Percentiles rank a stretch among this genome's conserved stretches.
Evolutionary conservation across 2,797 vertebrate species (phyloP).

Genomic region (Tauraco hartlaubi): DNA sequence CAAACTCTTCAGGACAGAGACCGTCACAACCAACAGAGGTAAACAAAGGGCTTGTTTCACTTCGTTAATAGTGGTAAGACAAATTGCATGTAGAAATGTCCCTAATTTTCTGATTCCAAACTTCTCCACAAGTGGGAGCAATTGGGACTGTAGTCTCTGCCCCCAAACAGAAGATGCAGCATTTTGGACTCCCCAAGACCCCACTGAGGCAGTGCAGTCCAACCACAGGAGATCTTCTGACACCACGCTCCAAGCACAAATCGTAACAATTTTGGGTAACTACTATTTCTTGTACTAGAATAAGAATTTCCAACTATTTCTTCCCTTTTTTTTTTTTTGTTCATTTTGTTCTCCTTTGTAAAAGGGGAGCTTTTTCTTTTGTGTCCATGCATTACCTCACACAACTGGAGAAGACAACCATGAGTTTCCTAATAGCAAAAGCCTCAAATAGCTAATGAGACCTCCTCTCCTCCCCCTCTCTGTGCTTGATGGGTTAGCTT

Average conservation of each 20-base stretch:
- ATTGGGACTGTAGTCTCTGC: not conserved
- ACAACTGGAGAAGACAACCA: not conserved
- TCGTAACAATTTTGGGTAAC: not conserved
- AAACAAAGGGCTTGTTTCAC: not conserved
- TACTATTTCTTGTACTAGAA: not conserved
- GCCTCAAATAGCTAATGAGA: not conserved
- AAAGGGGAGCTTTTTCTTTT: not conserved
- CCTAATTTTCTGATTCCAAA: not conserved
- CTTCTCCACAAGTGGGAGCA: not conserved
- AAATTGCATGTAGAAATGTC: not conserved
- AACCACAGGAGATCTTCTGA: not conserved
- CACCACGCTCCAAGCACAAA: not conserved
- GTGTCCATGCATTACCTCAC: rapidly evolving
- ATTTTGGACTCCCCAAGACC: not conserved
- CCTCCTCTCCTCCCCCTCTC: not conserved
- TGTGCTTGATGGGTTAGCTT: not conserved
- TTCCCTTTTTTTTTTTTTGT: not conserved
- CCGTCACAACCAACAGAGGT: not conserved
- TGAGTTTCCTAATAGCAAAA: not conserved
- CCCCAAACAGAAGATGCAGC: not conserved
- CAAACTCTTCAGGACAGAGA: not conserved
- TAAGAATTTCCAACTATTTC: not conserved
- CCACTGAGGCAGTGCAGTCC: rapidly evolving
- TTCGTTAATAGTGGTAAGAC: not conserved
- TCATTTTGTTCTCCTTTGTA: not conserved